phyloP scores from a whole-genome alignment of 2,888 invertebrate genomes.

The Platycnemis pennipes region DNA sequence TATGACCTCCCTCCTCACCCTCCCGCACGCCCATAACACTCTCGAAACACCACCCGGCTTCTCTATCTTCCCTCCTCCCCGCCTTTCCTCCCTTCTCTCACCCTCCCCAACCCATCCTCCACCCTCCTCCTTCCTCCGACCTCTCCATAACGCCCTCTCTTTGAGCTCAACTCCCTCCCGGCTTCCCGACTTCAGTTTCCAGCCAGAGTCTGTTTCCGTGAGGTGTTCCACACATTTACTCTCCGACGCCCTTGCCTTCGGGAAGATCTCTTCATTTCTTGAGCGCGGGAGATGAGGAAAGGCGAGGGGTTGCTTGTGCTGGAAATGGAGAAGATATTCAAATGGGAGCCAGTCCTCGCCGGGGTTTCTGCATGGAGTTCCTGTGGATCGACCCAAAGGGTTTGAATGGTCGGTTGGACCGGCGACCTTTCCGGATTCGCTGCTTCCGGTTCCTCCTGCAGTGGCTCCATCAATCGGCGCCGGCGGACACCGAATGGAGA shows the following conservation, averaged over 20 bases:
- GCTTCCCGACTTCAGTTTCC: constrained; percentile 62
- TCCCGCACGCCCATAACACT: constrained; percentile 15
- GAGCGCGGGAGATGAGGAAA: neutral
- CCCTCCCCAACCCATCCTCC: neutral
- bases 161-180: neutral
- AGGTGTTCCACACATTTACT: constrained; percentile 19
- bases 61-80: constrained; percentile 56
- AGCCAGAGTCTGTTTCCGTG: constrained; percentile 61
- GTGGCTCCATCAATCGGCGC: neutral
- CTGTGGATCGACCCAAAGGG: neutral
- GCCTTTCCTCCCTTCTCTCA: neutral
- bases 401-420: neutral
- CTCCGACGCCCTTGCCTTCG: neutral
- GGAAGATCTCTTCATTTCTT: neutral
- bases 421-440: neutral
- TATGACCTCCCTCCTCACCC: neutral
- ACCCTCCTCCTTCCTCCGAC: neutral
- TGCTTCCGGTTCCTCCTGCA: neutral
- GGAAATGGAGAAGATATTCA: neutral
- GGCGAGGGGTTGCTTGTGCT: neutral
- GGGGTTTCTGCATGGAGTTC: neutral
- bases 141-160: constrained; percentile 59
- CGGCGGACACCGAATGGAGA: neutral
- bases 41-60: constrained; percentile 57
- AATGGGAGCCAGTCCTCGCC: neutral